These are phyloP conservation scores for Thunnus maccoyii DNA, from an alignment of 2,113 vertebrate species.

Conservation along the genomic window DNA sequence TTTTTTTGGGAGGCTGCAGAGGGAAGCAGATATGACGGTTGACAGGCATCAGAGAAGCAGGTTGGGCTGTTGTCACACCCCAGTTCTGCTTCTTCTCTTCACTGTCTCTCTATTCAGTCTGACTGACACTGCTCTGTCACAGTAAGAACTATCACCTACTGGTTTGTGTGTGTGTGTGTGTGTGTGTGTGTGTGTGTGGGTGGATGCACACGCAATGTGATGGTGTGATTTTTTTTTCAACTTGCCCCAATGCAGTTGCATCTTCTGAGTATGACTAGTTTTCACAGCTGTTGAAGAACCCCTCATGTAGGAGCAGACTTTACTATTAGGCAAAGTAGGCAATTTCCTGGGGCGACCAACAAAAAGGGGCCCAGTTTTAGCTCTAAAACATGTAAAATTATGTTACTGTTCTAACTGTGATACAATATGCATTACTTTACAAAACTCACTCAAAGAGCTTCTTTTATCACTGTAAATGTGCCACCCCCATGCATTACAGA, in stretches of 20 bases:
- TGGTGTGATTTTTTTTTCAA: background rate
- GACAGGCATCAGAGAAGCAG: constrained; percentile 57
- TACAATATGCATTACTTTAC: no score
- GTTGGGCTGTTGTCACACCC: constrained; percentile 58
- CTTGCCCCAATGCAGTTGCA: background rate
- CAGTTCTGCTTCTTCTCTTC: constrained; percentile 55
- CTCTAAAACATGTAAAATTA: no score
- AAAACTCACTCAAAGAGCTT: no score
- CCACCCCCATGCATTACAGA: no score
- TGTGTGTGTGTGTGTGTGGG: constrained; percentile 15
- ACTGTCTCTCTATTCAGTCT: constrained; percentile 56
- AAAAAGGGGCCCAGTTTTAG: no score
- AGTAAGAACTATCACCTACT: constrained; percentile 63
- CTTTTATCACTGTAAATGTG: no score
- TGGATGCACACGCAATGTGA: background rate
- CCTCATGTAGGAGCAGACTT: background rate
- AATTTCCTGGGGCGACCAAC: no score
- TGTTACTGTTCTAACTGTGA: no score
- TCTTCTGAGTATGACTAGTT: background rate
- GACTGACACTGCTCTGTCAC: constrained; percentile 46
- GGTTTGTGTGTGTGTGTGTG: constrained; percentile 5
- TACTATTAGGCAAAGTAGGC: no score
- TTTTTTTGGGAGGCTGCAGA: constrained; percentile 45
- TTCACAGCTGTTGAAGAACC: background rate
- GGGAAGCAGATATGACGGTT: constrained; percentile 65